Percentiles rank a stretch among this genome's conserved stretches.
phyloP scores from a whole-genome alignment of 2,888 invertebrate genomes.

The Dasypogon diadema region DNA sequence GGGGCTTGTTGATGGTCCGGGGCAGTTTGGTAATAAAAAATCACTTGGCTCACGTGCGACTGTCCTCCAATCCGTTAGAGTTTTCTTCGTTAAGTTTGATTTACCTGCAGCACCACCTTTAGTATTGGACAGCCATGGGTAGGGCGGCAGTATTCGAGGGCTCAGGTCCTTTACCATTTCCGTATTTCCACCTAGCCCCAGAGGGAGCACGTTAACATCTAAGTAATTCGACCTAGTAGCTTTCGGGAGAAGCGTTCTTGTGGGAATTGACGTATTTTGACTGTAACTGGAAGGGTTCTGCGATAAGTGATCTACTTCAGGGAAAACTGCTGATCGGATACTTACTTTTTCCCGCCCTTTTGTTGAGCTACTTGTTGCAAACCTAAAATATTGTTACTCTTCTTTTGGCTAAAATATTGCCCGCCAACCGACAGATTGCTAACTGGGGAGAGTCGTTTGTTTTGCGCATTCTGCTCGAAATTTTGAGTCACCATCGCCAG shows the following conservation, averaged over 20 bases:
- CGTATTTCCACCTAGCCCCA: slow-evolving; percentile 42
- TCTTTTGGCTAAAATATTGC: slow-evolving; percentile 56
- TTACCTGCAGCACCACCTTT: slow-evolving; percentile 53
- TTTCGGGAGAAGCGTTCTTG: slow-evolving; percentile 50
- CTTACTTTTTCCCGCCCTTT: slow-evolving; percentile 13
- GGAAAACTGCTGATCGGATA: neutral
- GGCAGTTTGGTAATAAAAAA: slow-evolving; percentile 57
- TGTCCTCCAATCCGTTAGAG: slow-evolving; percentile 57
- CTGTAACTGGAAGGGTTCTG: slow-evolving; percentile 30
- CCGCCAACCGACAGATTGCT: slow-evolving; percentile 45
- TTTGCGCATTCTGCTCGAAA: slow-evolving; percentile 57
- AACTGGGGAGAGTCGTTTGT: slow-evolving; percentile 54
- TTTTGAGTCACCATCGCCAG: slow-evolving; percentile 56
- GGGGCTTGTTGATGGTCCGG: slow-evolving; percentile 56
- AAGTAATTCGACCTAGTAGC: slow-evolving; percentile 45
- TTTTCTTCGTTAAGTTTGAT: slow-evolving; percentile 51
- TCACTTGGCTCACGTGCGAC: slow-evolving; percentile 54
- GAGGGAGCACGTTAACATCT: slow-evolving; percentile 53
- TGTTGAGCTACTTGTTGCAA: slow-evolving; percentile 51
- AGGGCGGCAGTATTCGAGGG: slow-evolving; percentile 55
- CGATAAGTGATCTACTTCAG: neutral
- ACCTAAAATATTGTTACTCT: slow-evolving; percentile 55
- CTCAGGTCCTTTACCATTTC: slow-evolving; percentile 55
- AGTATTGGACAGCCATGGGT: slow-evolving; percentile 55
- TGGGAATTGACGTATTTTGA: slow-evolving; percentile 32